Percentiles rank a stretch among this genome's conserved stretches.
Evolutionary conservation across 2,888 invertebrate genomes (phyloP).

Genomic region (Parnassius smintheus): DNA sequence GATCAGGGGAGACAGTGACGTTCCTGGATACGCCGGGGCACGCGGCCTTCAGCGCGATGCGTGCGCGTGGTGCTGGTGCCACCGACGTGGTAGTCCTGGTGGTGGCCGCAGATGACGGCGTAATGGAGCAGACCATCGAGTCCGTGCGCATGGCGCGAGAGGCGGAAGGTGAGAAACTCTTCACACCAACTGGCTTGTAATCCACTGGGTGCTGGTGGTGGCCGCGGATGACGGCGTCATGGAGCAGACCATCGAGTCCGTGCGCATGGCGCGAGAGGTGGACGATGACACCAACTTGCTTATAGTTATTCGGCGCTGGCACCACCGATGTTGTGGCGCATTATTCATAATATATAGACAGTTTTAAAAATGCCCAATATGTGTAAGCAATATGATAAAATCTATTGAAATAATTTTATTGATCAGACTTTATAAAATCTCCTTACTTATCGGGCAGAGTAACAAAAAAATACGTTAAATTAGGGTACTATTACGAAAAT

Average conservation of each 20-base stretch:
- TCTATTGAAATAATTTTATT: no score
- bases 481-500: no score
- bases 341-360: no score
- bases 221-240: conserved; percentile 99
- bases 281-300: conserved; percentile 69
- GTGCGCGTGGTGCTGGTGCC: conserved; percentile 94
- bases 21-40: conserved; percentile 99
- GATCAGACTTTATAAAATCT: no score
- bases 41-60: conserved; percentile 97
- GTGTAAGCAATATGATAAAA: no score
- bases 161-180: conserved; percentile 63
- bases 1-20: conserved; percentile 89
- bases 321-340: no score
- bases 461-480: no score
- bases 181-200: no score
- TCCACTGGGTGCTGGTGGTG: conserved; percentile 88
- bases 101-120: conserved; percentile 99
- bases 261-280: conserved; percentile 90
- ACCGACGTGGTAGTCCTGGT: conserved; percentile 98
- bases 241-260: conserved; percentile 97
- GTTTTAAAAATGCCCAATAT: no score
- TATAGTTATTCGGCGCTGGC: no score
- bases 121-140: conserved; percentile 98
- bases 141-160: conserved; percentile 92
- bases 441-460: no score